A percentile compares a stretch with the other conserved stretches of the same genome.
Conservation (phyloP, 2,888 invertebrate genomes). For the Heliconius hortense region DNA sequence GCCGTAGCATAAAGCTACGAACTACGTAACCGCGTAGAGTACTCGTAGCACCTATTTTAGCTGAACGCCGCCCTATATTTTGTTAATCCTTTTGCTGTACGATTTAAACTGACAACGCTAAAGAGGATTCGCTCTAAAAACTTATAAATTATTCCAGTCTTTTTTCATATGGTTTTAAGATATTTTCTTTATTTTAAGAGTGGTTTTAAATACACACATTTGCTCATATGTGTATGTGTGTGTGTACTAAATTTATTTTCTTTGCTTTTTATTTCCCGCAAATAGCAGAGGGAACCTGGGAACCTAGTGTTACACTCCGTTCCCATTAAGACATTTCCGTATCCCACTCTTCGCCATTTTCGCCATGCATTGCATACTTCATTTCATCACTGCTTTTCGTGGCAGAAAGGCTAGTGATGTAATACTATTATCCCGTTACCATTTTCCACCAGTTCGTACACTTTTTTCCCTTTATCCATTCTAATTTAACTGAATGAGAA, state of each 20-base stretch:
- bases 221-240: not conserved
- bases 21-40: slow-evolving; percentile 44
- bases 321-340: no score
- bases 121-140: slow-evolving; percentile 22
- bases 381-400: no score
- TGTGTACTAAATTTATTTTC: no score
- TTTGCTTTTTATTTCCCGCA: no score
- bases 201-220: not conserved
- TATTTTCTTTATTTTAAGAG: not conserved
- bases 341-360: no score
- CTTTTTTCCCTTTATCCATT: not conserved
- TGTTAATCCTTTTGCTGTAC: slow-evolving; percentile 34
- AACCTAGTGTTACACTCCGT: not conserved
- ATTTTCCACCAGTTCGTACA: not conserved
- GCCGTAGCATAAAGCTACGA: slow-evolving; percentile 43
- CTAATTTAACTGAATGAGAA: not conserved
- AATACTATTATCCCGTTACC: not conserved
- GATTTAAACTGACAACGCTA: slow-evolving; percentile 31
- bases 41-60: slow-evolving; percentile 42
- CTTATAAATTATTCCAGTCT: slow-evolving; percentile 20
- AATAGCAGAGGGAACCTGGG: slow-evolving; percentile 4
- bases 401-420: not conserved
- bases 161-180: not conserved
- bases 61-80: slow-evolving; percentile 35
- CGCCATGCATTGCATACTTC: no score